A percentile compares a stretch with the other conserved stretches of the same genome.
Evolutionary conservation across 2,113 vertebrate species (phyloP).

Genomic region (Gallinago media): DNA sequence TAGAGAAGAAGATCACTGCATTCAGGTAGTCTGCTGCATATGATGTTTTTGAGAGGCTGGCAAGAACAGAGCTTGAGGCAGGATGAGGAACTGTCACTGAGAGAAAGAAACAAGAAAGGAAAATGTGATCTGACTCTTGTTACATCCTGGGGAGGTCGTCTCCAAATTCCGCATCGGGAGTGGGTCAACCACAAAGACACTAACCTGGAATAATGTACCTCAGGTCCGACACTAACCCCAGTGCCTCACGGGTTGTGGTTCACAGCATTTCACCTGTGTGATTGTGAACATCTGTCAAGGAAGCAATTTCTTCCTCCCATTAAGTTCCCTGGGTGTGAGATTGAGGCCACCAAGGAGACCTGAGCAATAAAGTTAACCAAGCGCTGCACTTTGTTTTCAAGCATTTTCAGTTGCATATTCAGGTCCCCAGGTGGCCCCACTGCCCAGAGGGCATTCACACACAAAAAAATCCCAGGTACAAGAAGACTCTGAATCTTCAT

Average conservation of each 20-base stretch:
- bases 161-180: background rate
- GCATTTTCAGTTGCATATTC: background rate
- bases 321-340: background rate
- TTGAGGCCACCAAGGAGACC: background rate
- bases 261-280: background rate
- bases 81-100: conserved; percentile 26
- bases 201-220: background rate
- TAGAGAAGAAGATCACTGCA: conserved; percentile 23
- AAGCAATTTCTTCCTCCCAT: conserved; percentile 3
- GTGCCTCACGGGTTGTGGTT: background rate
- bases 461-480: background rate
- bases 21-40: conserved; percentile 47
- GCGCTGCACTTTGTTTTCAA: background rate
- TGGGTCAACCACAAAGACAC: background rate
- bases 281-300: conserved; percentile 9
- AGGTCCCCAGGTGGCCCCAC: background rate
- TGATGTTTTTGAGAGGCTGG: conserved; percentile 17
- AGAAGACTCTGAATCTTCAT: background rate
- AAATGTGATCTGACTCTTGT: conserved; percentile 12
- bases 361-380: background rate
- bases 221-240: background rate
- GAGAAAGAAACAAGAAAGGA: conserved; percentile 18
- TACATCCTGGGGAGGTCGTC: background rate
- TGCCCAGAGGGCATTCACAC: background rate
- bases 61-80: conserved; percentile 44